phyloP scores from a whole-genome alignment of 2,797 vertebrate species.

The Iguana delicatissima region DNA sequence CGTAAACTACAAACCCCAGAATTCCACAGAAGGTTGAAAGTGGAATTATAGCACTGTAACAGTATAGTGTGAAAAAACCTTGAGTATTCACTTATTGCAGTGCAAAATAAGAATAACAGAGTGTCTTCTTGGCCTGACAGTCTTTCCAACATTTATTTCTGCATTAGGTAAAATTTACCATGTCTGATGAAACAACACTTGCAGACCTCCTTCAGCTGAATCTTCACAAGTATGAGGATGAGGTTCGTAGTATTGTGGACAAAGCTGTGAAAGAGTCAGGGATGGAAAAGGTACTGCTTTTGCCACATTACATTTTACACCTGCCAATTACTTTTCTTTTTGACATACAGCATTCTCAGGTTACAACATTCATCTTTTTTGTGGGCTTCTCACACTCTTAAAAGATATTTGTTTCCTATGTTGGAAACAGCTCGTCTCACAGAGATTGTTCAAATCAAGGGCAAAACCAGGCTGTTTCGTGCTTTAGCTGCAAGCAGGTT shows the following conservation, averaged over 20 bases:
- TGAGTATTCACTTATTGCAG: not conserved
- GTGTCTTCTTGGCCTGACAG: not conserved
- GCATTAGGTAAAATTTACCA: slow-evolving; percentile 78
- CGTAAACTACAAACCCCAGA: no score
- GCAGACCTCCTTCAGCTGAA: slow-evolving; percentile 79
- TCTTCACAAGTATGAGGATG: slow-evolving; percentile 79
- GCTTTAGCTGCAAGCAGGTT: not conserved
- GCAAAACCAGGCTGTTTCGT: not conserved
- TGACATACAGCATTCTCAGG: accelerated
- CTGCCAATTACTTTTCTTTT: not conserved
- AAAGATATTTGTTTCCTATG: no score
- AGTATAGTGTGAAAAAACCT: no score
- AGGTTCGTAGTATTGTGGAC: slow-evolving; percentile 80
- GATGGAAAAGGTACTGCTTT: slow-evolving; percentile 78
- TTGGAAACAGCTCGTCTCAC: no score
- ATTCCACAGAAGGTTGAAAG: no score
- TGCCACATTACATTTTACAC: not conserved
- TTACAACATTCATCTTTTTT: not conserved
- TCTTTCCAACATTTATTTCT: accelerated
- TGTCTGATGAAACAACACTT: slow-evolving; percentile 77
- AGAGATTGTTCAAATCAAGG: no score
- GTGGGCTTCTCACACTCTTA: no score
- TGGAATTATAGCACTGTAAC: no score
- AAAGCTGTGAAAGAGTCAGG: slow-evolving; percentile 79
- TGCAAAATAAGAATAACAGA: not conserved